Conservation (phyloP, 1,140 invertebrate genomes). For the Bombyx mori region ASM3026992v2 NC_085119.1:8691501-8692000, state of each 20-base stretch:
- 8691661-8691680: slow-evolving; percentile 70
- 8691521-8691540: slow-evolving; percentile 32
- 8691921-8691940: too few species aligned
- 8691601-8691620: slow-evolving; percentile 70
- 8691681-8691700: slow-evolving; percentile 70
- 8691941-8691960: too few species aligned
- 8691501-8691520: slow-evolving; percentile 16
- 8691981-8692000: too few species aligned
- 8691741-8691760: slow-evolving; percentile 51
- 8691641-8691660: slow-evolving; percentile 67
- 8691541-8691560: slow-evolving; percentile 64
- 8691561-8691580: slow-evolving; percentile 65
- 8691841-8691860: slow-evolving; percentile 9
- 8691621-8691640: slow-evolving; percentile 69
- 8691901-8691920: too few species aligned
- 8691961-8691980: too few species aligned
- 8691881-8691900: too few species aligned
- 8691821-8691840: slow-evolving; percentile 33
- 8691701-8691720: slow-evolving; percentile 65
- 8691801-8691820: slow-evolving; percentile 43
- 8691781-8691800: slow-evolving; percentile 59
- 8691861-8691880: too few species aligned
- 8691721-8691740: slow-evolving; percentile 26
- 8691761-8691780: slow-evolving; percentile 63
- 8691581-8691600: slow-evolving; percentile 69